Base-by-base conservation (phyloP, 2,797 vertebrate genomes). In the Leuciscus waleckii region DNA sequence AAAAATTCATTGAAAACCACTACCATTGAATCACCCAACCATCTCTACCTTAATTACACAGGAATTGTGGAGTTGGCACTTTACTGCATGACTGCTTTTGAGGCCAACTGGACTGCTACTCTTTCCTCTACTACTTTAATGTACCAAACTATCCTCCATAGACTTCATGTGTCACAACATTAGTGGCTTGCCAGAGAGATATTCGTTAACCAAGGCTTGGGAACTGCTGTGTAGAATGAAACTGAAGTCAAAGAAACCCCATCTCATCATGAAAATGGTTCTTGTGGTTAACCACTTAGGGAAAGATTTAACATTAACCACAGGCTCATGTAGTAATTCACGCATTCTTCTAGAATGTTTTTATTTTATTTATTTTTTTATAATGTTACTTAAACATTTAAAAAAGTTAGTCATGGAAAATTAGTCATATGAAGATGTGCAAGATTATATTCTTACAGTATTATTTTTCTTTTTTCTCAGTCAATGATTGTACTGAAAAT, bases 261-360 rank as follows among this genome's bases (percentile, higher is more conserved):
- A 83, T 70, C 67, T 65, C 73, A 73, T 21, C 19, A 76, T 67
- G 86, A 61, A 73, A 84, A 84, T 43, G 65, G 51, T 81, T 87
- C 46, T 70, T 58, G 86, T 90, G 78, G 89, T 91, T 88, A 90
- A 88, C 89, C 85, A 86, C 90, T 90, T 89, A 43, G 43, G 2
- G 88, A 91, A 86, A 91, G 91, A 91, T 87, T 85, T 16, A 84
- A 87, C 87, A 86, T 89, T 85, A 86, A 90, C 89, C 87, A 91
- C 89, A 92, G 90, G 90, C 88, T 86, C 85, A 83, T 90, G n/a
- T 49, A 86, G 84, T 88, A 84, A 69, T 90, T 91, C 92, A 92
- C 85, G 43, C 51, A 46, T 77, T 1, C 81, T 83, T 9, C 58
- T 63, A 82, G 79, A 83, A 79, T 87, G 85, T 74, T 29, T 58